Evolutionary conservation across 37 sponge, comb jelly and placozoan species (phyloP).

Genomic region (Cladorhizidae sp.): DNA sequence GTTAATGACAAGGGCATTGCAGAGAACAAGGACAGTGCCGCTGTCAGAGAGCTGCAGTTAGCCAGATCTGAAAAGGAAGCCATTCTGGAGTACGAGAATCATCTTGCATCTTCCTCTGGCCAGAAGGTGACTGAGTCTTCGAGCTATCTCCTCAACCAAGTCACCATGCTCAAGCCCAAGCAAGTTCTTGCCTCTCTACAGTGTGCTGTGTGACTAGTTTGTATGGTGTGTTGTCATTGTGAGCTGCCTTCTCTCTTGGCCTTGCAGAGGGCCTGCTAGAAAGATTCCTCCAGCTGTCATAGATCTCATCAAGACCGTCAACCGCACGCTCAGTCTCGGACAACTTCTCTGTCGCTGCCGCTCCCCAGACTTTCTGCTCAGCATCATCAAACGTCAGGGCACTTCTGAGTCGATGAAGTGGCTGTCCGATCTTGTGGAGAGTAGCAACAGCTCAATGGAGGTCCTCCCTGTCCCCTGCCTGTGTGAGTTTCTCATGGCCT

Average conservation of each 20-base stretch:
- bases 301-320: conserved; percentile 75
- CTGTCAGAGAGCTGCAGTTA: conserved; percentile 55
- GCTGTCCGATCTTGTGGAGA: conserved; percentile 92
- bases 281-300: conserved; percentile 70
- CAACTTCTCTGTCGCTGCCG: conserved; percentile 87
- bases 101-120: conserved; percentile 72
- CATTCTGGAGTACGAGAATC: conserved; percentile 90
- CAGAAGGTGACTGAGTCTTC: conserved; percentile 81
- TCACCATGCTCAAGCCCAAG: conserved; percentile 79
- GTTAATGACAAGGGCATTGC: conserved; percentile 31
- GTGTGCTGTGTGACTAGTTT: no score
- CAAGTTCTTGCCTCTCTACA: no score
- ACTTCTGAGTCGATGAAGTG: conserved; percentile 91
- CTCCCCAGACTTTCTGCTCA: conserved; percentile 95
- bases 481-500: conserved; percentile 95
- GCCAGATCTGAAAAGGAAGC: conserved; percentile 69
- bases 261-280: conserved; percentile 81
- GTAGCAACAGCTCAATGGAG: conserved; percentile 87
- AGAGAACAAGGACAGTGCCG: conserved; percentile 52
- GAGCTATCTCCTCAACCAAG: conserved; percentile 91
- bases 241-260: no score
- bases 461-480: conserved; percentile 93
- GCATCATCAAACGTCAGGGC: conserved; percentile 92
- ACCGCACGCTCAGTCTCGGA: conserved; percentile 67
- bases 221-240: no score